Evolutionary conservation across 2,113 vertebrate genomes (phyloP).

Genomic region (Gasterosteus aculeatus): DNA sequence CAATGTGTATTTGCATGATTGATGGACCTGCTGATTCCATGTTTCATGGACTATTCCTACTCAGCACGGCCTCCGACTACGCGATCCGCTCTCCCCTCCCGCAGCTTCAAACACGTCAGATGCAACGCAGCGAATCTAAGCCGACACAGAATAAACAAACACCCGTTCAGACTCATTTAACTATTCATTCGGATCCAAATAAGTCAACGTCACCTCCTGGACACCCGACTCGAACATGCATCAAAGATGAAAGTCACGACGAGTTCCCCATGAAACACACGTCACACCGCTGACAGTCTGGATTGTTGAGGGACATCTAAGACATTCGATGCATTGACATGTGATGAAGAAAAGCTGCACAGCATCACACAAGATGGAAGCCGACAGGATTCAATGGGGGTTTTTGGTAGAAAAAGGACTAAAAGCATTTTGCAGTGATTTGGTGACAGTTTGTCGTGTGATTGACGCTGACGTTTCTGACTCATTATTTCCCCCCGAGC

Average conservation of each 20-base stretch:
- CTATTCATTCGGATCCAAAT: background rate
- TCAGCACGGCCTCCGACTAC: background rate
- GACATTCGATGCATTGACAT: too few species aligned
- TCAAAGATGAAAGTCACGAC: too few species aligned
- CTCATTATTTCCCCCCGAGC: background rate
- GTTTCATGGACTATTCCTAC: background rate
- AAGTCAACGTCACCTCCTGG: background rate
- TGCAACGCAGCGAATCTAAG: background rate
- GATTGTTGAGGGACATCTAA: too few species aligned
- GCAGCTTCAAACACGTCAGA: background rate
- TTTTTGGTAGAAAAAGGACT: background rate
- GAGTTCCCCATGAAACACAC: too few species aligned
- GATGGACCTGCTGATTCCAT: background rate
- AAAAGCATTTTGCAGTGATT: background rate
- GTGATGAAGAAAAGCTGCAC: background rate
- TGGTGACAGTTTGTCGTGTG: background rate
- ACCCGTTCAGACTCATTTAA: too few species aligned
- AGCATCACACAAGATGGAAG: background rate
- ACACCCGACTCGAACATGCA: background rate
- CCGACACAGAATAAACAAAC: too few species aligned
- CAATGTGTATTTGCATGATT: background rate
- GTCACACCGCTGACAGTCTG: background rate
- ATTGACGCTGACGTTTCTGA: too few species aligned
- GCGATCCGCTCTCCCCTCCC: background rate
- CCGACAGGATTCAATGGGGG: background rate